Evolutionary conservation across 2,113 vertebrate species (phyloP), one percentile per base, ranked within the genome.

Genomic region (Cichladusa arquata): DNA sequence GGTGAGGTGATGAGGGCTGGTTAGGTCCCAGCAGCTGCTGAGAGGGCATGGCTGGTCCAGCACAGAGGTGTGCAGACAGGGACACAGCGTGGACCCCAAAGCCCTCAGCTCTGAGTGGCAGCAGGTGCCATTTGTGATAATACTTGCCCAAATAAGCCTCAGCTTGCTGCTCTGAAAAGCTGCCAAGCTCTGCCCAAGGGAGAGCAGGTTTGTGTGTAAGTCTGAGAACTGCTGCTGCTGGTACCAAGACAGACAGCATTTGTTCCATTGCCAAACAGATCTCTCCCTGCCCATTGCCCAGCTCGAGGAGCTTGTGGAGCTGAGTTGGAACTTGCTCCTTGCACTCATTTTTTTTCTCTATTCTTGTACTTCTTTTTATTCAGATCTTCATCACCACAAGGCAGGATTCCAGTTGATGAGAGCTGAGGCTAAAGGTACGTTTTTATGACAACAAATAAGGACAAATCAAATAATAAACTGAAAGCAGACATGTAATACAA

Each of bases 321-420:
- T 47, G 34, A 81, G 44, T 69, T 74, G 64, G 65, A 70, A 36
- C 25, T 51, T 90, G 45, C 54, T 77, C 15, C 11, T 33, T 42
- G 42, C 13, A 20, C 47, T 90, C 12, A 79, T 82, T 50, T 58
- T 84, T 84, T 70, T 33, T 58, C 73, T 97, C 14, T 86, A 1
- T 90, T 86, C 29, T 87, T 69, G 29, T 70, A 5, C 54, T 81
- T 67, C 40, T 61, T 92, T 92, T 36, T 22, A 12, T 79, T 34
- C 92, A 98, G 98, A 67, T 97, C 97, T 65, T 96, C 97, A 7
- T 97, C 97, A 33, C 97, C 98, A 51, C 98, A 98, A 97, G 96
- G 96, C 88, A 97, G 97, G 96, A 94, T 96, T 91, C 94, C 96
- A 28, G 88, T 93, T 95, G 98, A 98, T 84, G 98, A 98, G 74